Percentiles rank a stretch among this genome's conserved stretches.
Conservation (phyloP, 2,797 vertebrate species). For the Myotis pilosus region DNA sequence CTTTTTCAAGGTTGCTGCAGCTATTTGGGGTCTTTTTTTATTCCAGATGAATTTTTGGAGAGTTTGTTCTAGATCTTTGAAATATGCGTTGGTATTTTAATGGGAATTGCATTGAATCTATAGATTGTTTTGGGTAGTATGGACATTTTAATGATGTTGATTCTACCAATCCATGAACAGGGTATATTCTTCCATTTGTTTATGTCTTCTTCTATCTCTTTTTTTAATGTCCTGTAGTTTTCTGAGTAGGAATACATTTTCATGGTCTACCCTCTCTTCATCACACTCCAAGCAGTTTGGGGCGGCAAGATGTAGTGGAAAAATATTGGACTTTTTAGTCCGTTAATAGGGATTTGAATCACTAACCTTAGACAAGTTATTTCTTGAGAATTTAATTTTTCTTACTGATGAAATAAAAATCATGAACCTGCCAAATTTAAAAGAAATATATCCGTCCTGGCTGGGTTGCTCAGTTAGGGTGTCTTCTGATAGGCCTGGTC, state of each 20-base stretch:
- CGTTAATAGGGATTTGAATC: not conserved
- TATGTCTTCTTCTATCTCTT: no score
- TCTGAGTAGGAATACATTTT: not conserved
- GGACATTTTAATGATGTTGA: no score
- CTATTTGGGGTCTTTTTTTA: no score
- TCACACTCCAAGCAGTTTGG: not conserved
- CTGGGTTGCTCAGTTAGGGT: not conserved
- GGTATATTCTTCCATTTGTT: no score
- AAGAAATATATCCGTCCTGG: not conserved
- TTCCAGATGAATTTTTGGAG: no score
- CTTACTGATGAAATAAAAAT: conserved; percentile 4
- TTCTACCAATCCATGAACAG: no score
- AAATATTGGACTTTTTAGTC: not conserved
- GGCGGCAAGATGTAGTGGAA: not conserved
- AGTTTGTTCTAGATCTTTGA: no score
- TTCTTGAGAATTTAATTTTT: conserved; percentile 14
- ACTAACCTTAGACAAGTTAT: not conserved
- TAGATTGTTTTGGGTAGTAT: no score
- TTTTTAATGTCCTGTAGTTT: no score
- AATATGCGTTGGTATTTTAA: no score
- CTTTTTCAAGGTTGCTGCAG: no score
- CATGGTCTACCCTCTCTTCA: not conserved
- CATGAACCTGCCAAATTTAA: not conserved
- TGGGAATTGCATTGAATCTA: no score
- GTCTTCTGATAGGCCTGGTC: not conserved